Evolutionary conservation across 35 echinoderm and acorn worm species (phyloP).

Genomic region (Heliocidaris erythrogramma): DNA sequence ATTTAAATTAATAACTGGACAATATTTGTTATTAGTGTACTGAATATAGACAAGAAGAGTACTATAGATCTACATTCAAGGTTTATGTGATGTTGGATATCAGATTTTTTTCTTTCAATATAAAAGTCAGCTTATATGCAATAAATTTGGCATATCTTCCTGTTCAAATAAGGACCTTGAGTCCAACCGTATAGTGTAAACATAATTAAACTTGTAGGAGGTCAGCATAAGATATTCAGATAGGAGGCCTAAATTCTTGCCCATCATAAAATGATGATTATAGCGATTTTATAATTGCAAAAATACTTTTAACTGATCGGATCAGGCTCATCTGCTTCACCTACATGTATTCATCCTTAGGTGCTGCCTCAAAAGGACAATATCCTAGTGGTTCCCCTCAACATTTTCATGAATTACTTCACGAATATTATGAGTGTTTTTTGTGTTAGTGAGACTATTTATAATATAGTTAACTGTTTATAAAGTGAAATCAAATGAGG

Average conservation of each 20-base stretch:
- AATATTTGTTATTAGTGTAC: too few relatives aligned
- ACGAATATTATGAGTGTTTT: not conserved
- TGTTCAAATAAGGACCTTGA: not conserved
- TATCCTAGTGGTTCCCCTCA: not conserved
- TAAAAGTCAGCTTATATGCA: not conserved
- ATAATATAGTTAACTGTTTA: too few relatives aligned
- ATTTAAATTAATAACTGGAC: too few relatives aligned
- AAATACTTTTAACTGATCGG: too few relatives aligned
- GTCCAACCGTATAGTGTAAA: not conserved
- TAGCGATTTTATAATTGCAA: too few relatives aligned
- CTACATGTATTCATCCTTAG: not conserved
- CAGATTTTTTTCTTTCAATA: too few relatives aligned
- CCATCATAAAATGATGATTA: not conserved
- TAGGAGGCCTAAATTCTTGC: not conserved
- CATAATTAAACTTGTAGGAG: not conserved
- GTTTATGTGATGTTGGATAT: too few relatives aligned
- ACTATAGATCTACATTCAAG: too few relatives aligned
- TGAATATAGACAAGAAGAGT: too few relatives aligned
- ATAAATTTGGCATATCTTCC: not conserved
- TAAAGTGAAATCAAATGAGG: too few relatives aligned
- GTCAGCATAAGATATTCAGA: not conserved
- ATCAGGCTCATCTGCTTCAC: not conserved
- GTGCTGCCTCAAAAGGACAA: not conserved
- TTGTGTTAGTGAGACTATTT: too few relatives aligned
- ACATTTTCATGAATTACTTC: not conserved